Percentiles rank a stretch among this genome's conserved stretches.
Conservation (phyloP, 2,113 vertebrate species). For the Nibea albiflora region DNA sequence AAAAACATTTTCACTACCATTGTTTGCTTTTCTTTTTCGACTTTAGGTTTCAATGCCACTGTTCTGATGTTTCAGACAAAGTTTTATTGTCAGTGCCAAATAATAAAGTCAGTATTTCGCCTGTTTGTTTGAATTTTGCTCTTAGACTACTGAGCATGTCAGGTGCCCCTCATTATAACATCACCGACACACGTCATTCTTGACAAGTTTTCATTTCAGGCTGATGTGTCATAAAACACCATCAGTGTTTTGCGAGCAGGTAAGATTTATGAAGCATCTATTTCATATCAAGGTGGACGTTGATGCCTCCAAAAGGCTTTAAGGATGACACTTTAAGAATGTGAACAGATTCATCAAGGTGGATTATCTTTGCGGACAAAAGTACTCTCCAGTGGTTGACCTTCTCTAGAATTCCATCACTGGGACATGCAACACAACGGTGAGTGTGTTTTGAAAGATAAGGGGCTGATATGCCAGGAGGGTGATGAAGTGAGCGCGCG, state of each 20-base stretch:
- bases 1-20: neutral
- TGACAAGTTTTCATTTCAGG: slow-evolving; percentile 49
- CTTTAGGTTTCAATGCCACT: neutral
- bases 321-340: slow-evolving; percentile 61
- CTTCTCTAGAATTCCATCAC: slow-evolving; percentile 69
- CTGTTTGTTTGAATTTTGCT: neutral
- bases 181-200: slow-evolving; percentile 44
- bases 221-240: slow-evolving; percentile 29
- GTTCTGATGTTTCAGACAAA: neutral
- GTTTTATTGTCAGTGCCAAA: neutral
- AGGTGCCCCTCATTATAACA: slow-evolving; percentile 19
- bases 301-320: slow-evolving; percentile 39
- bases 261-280: slow-evolving; percentile 63
- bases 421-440: slow-evolving; percentile 58
- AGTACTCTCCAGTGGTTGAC: slow-evolving; percentile 68
- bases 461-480: slow-evolving; percentile 53
- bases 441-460: slow-evolving; percentile 74
- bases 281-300: slow-evolving; percentile 61
- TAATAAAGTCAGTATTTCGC: slow-evolving; percentile 9
- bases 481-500: slow-evolving; percentile 38
- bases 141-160: slow-evolving; percentile 12
- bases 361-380: slow-evolving; percentile 63
- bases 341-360: slow-evolving; percentile 75
- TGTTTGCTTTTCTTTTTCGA: neutral
- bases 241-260: slow-evolving; percentile 37